Evolutionary conservation across 2,797 vertebrate species (phyloP).

Genomic region (Sebastes oblongus): DNA sequence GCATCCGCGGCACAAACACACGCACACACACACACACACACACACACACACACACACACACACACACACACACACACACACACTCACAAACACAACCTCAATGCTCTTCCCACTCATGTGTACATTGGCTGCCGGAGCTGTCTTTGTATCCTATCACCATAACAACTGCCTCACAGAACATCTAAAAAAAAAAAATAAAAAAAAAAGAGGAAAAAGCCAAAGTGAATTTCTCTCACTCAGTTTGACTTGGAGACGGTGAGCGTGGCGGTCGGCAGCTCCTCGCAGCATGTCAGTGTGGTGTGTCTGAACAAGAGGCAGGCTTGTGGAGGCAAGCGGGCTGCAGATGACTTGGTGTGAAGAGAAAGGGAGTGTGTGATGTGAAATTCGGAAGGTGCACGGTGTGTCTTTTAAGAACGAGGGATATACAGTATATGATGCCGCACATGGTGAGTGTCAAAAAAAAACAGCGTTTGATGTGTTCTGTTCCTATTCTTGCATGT

Average conservation of each 20-base stretch:
- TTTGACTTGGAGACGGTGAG: slow-evolving; percentile 71
- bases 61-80: neutral
- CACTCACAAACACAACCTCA: slow-evolving; percentile 52
- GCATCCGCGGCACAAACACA: slow-evolving; percentile 22
- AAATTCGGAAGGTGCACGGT: slow-evolving; percentile 43
- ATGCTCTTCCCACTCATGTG: slow-evolving; percentile 69
- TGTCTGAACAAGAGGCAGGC: slow-evolving; percentile 36
- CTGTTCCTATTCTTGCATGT: neutral
- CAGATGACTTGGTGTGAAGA: slow-evolving; percentile 41
- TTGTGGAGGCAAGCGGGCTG: slow-evolving; percentile 51
- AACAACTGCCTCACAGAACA: slow-evolving; percentile 82
- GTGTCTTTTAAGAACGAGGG: slow-evolving; percentile 46
- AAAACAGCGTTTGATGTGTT: neutral
- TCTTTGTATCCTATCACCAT: slow-evolving; percentile 86
- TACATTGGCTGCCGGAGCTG: slow-evolving; percentile 67
- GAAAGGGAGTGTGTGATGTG: slow-evolving; percentile 43
- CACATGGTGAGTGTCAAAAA: slow-evolving; percentile 75
- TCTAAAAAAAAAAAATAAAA: slow-evolving; percentile 5
- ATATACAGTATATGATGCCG: slow-evolving; percentile 39
- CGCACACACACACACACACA: slow-evolving; percentile 26
- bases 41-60: slow-evolving; percentile 29
- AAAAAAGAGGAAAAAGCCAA: slow-evolving; percentile 51
- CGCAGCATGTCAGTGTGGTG: slow-evolving; percentile 32
- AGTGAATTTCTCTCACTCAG: slow-evolving; percentile 77
- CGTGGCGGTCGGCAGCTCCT: slow-evolving; percentile 52